Base-by-base conservation (phyloP, 2,113 vertebrate species). In the Ondatra zibethicus region DNA sequence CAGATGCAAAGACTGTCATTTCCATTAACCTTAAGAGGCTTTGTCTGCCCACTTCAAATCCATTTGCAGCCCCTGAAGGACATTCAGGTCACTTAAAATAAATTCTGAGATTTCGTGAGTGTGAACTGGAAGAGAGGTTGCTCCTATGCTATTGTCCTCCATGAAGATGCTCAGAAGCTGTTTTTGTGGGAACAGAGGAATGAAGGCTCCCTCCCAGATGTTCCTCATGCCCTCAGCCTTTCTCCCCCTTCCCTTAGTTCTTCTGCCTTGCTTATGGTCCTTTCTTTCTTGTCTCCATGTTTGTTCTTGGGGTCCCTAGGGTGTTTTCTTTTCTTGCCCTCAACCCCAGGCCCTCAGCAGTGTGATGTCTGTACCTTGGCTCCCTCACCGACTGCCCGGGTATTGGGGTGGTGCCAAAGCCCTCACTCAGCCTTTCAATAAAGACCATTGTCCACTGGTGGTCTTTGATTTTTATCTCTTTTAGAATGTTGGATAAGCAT, bases 21-120 rank as follows among this genome's bases (percentile, higher is more conserved):
- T 19, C 17, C 21, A 11, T 5, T 25, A 50, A 36, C 70, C 2
- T 1, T 16, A 7, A 5, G 70, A 36, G 39, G 8, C 17, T 50
- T 78, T 68, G 39, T 72, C 68, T 87, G 45, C 42, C 86, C 75
- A 58, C 68, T 63, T 0, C 12, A 63, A 73, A 16, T 13, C 21
- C 0, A 21, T 27, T 50, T 72, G 36, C 36, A 0, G 6, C 52
- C 72, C 72, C n/a, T 12, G 2, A 33, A 23, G 58, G 47, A 27
- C 23, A 39, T 10, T 42, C 5, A 7, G 2, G 7, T 31, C 3
- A 0, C 17, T 73, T 13, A 75, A 33, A n/a, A 5, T 31, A 12
- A 29, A 23, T 5, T 0, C 39, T 2, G 2, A 88, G 9, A 7
- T 31, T 4, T 13, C 21, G 14, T 0, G 33, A 25, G 0, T 0